Percentiles rank a stretch among this genome's conserved stretches.
phyloP scores from a whole-genome alignment of 2,797 vertebrate genomes.

The Pyrocephalus nanus region DNA sequence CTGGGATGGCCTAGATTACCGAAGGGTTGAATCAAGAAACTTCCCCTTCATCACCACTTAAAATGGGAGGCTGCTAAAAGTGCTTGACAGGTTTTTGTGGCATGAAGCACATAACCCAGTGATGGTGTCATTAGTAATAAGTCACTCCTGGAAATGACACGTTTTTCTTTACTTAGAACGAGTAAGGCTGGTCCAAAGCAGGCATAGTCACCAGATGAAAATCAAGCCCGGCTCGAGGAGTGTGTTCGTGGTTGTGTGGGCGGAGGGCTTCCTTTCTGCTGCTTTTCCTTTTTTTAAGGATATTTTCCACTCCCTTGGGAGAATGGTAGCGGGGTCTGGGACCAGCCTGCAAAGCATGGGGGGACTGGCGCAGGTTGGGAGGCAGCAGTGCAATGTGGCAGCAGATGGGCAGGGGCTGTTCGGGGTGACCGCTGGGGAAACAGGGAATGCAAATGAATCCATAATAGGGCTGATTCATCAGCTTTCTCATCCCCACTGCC shows the following conservation, averaged over 20 bases:
- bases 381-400: background rate
- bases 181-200: conserved; percentile 50
- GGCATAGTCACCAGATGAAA: conserved; percentile 50
- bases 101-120: conserved; percentile 65
- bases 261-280: conserved; percentile 40
- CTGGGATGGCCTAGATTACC: conserved; percentile 59
- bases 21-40: conserved; percentile 51
- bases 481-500: conserved; percentile 12
- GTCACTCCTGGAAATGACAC: conserved; percentile 71
- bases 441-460: conserved; percentile 17
- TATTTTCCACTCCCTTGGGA: background rate
- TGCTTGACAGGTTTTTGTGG: conserved; percentile 69
- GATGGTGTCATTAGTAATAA: conserved; percentile 73
- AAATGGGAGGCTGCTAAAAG: conserved; percentile 67
- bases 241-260: conserved; percentile 4
- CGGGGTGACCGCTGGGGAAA: background rate
- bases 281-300: background rate
- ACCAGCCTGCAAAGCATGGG: background rate
- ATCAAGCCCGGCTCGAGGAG: conserved; percentile 22
- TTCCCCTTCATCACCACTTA: conserved; percentile 60
- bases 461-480: conserved; percentile 22
- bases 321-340: background rate
- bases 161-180: conserved; percentile 70
- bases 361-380: background rate
- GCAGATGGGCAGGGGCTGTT: conserved; percentile 26